Evolutionary conservation across 1,140 invertebrate genomes (phyloP).

Genomic region (Brachionus koreanus): DNA sequence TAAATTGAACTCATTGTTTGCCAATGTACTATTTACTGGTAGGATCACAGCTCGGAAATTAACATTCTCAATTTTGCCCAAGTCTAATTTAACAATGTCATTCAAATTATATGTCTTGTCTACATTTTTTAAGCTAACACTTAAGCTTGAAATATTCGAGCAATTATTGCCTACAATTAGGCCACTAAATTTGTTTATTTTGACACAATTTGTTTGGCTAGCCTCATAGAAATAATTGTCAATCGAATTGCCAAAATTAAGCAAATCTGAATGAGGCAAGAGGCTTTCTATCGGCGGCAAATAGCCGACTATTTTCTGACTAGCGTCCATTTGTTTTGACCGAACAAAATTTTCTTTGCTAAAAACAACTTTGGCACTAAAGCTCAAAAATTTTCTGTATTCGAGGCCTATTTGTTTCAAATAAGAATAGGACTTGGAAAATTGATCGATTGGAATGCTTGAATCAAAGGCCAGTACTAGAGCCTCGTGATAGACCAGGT

Average conservation of each 20-base stretch:
- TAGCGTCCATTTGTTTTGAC: background rate
- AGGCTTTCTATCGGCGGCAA: background rate
- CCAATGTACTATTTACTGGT: background rate
- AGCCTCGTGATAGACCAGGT: background rate
- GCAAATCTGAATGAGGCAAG: background rate
- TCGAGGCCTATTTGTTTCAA: background rate
- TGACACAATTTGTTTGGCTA: background rate
- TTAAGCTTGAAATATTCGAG: background rate
- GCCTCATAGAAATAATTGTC: conserved; percentile 16
- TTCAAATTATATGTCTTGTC: background rate
- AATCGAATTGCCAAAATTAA: background rate
- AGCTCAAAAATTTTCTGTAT: background rate
- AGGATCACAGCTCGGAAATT: background rate
- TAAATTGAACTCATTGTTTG: background rate
- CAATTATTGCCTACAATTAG: background rate
- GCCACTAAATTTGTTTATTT: background rate
- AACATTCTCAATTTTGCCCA: background rate
- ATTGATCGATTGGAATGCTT: background rate
- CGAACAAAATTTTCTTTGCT: background rate
- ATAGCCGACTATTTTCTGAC: background rate
- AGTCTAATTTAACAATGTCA: background rate
- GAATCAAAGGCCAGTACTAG: background rate
- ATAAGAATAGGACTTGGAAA: background rate
- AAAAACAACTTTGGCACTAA: background rate
- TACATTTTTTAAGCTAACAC: background rate